phyloP scores from a whole-genome alignment of 2,888 invertebrate genomes.

The Caenorhabditis becei region DNA sequence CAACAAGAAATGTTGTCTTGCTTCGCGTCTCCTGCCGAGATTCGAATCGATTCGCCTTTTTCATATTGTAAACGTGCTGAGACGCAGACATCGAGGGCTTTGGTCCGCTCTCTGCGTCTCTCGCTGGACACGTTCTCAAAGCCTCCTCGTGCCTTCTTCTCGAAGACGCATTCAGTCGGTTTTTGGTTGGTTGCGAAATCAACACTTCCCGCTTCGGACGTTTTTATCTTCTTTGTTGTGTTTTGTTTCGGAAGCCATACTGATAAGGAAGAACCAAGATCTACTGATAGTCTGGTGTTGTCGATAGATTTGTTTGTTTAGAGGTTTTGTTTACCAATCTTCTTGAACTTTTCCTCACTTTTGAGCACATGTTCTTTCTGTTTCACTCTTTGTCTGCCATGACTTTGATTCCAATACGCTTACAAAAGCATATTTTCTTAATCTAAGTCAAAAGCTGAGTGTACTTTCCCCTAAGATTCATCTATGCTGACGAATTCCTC shows the following conservation, averaged over 20 bases:
- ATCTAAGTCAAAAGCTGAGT: too few relatives aligned
- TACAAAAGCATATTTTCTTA: too few relatives aligned
- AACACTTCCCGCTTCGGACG: not conserved
- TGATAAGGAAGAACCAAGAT: not conserved
- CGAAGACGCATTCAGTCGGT: slow-evolving; percentile 27
- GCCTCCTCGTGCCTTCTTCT: not conserved
- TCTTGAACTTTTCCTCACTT: not conserved
- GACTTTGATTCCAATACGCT: too few relatives aligned
- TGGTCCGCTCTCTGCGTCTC: slow-evolving; percentile 4
- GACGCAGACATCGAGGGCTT: slow-evolving; percentile 8
- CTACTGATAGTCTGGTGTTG: not conserved
- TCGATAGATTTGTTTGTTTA: not conserved
- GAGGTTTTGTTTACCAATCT: not conserved
- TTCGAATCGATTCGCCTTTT: not conserved
- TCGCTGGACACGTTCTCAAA: slow-evolving; percentile 9
- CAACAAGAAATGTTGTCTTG: not conserved
- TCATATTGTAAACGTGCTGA: not conserved
- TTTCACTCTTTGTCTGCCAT: too few relatives aligned
- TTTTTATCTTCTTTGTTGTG: not conserved
- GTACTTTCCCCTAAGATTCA: not conserved
- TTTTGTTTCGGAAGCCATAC: slow-evolving; percentile 27
- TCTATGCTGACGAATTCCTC: slow-evolving; percentile 27
- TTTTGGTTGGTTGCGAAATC: slow-evolving; percentile 34
- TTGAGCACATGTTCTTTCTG: not conserved
- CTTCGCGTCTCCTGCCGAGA: not conserved